These are phyloP conservation scores for Flabesymbios commensalis DNA, from an alignment of 2,888 invertebrate species.

Conservation along the genomic window DNA sequence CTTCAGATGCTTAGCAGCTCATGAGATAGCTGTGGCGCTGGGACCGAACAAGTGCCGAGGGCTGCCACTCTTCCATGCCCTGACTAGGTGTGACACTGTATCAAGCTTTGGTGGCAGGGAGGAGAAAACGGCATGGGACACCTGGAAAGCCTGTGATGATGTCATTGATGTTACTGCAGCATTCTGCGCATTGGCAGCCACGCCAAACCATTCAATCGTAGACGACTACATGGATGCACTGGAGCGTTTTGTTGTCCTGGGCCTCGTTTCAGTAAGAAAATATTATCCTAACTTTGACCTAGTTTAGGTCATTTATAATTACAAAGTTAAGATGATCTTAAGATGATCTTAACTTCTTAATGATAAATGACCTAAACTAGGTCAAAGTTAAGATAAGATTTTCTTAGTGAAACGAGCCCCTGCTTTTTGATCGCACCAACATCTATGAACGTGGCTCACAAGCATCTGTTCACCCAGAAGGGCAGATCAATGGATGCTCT, in stretches of 20 bases:
- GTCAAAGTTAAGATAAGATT: too few species aligned
- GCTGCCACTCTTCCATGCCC: slow-evolving; percentile 26
- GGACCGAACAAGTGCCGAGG: slow-evolving; percentile 17
- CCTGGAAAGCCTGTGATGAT: slow-evolving; percentile 11
- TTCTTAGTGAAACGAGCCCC: too few species aligned
- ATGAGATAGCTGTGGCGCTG: slow-evolving; percentile 18
- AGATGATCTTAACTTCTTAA: too few species aligned
- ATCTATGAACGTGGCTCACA: not conserved
- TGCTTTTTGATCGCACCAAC: not conserved
- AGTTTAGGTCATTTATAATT: too few species aligned
- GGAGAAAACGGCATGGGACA: slow-evolving; percentile 13
- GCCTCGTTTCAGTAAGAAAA: too few species aligned
- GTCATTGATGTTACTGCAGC: too few species aligned
- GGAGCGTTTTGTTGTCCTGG: slow-evolving; percentile 3
- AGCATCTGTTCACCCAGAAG: not conserved
- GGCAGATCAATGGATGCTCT: not conserved
- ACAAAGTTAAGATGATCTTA: too few species aligned
- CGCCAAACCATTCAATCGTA: not conserved
- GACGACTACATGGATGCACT: slow-evolving; percentile 15
- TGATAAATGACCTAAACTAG: too few species aligned
- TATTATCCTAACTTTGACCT: too few species aligned
- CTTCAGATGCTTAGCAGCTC: slow-evolving; percentile 27
- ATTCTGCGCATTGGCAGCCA: not conserved
- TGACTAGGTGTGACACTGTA: slow-evolving; percentile 32
- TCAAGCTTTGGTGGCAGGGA: slow-evolving; percentile 16